Evolutionary conservation across 37 sponge, comb jelly and placozoan genomes (phyloP).

Genomic region (Crambe crambe): DNA sequence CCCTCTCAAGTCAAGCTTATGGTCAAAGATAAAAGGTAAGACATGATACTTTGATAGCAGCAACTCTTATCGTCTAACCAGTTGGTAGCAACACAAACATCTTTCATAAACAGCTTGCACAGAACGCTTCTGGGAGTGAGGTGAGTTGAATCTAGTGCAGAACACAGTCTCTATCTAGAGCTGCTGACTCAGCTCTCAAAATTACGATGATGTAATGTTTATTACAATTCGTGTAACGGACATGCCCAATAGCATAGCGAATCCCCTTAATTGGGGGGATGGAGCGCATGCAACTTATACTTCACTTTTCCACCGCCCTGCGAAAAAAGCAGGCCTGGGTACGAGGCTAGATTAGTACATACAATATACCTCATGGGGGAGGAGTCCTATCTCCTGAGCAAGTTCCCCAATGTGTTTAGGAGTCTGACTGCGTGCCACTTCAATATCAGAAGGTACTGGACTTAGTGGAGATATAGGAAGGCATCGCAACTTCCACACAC

Average conservation of each 20-base stretch:
- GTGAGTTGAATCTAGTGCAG: too few relatives aligned
- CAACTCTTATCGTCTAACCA: too few relatives aligned
- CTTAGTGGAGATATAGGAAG: constrained; percentile 65
- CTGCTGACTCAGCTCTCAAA: too few relatives aligned
- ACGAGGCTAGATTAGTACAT: background rate
- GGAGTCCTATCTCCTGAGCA: constrained; percentile 85
- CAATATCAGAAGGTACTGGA: constrained; percentile 94
- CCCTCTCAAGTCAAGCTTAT: too few relatives aligned
- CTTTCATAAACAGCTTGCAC: background rate
- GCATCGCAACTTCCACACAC: constrained; percentile 72
- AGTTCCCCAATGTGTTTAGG: constrained; percentile 82
- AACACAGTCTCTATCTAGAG: too few relatives aligned
- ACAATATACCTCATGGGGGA: constrained; percentile 63
- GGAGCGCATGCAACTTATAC: too few relatives aligned
- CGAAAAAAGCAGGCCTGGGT: too few relatives aligned
- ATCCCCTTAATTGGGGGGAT: background rate
- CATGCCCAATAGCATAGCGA: background rate
- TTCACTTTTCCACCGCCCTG: too few relatives aligned
- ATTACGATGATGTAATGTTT: too few relatives aligned
- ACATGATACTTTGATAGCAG: too few relatives aligned
- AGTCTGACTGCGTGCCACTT: constrained; percentile 78
- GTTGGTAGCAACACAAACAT: background rate
- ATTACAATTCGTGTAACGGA: too few relatives aligned
- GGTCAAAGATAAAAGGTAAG: background rate
- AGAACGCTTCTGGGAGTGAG: too few relatives aligned